These are phyloP conservation scores for Littorina saxatilis DNA, from an alignment of 1,140 invertebrate genomes.

Conservation along the genomic window DNA sequence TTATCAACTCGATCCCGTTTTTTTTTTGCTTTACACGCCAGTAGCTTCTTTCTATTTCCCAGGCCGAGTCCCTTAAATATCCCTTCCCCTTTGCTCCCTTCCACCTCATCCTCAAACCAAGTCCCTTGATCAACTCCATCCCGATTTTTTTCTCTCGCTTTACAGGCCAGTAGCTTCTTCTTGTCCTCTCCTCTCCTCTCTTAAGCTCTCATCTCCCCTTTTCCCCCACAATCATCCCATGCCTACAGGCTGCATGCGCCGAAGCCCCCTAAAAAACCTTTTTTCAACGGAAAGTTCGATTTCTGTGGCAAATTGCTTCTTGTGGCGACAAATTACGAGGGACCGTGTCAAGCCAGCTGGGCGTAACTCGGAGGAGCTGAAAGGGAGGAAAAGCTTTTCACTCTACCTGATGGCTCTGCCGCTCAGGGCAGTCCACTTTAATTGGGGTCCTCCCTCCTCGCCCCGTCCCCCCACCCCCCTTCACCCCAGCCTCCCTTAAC, in stretches of 20 bases:
- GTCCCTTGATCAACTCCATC: too few relatives aligned
- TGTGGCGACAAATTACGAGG: conserved; percentile 28
- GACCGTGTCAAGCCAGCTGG: conserved; percentile 32
- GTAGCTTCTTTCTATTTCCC: too few relatives aligned
- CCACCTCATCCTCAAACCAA: too few relatives aligned
- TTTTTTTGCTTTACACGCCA: too few relatives aligned
- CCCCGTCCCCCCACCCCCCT: not conserved
- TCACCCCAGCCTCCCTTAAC: not conserved
- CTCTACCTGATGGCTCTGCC: conserved; percentile 22
- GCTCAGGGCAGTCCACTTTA: not conserved
- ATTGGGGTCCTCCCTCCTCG: not conserved
- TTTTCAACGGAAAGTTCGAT: conserved; percentile 32
- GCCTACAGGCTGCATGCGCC: conserved; percentile 4
- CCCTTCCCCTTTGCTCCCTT: too few relatives aligned
- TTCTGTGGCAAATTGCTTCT: conserved; percentile 30
- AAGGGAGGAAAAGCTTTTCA: conserved; percentile 26
- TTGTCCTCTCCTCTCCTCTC: too few relatives aligned
- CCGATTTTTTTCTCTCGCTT: too few relatives aligned
- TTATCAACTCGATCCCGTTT: too few relatives aligned
- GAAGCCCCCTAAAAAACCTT: not conserved
- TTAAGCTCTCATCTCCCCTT: too few relatives aligned
- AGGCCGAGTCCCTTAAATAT: too few relatives aligned
- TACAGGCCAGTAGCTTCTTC: too few relatives aligned
- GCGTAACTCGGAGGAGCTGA: conserved; percentile 20
- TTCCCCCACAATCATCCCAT: not conserved